phyloP scores from a whole-genome alignment of 2,113 vertebrate species.

The Paramisgurnus dabryanus region DNA sequence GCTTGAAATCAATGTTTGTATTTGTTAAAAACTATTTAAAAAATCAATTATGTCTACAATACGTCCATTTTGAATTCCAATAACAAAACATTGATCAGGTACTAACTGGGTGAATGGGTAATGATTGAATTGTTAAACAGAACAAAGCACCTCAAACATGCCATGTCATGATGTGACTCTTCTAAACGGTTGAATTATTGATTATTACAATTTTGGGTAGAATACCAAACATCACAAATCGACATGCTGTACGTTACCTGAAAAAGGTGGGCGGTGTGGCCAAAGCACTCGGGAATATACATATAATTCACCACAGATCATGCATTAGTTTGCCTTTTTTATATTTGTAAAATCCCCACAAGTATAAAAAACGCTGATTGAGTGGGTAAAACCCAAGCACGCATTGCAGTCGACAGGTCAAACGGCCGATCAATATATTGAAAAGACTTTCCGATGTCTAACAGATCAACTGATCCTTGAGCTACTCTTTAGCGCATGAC shows the following conservation, averaged over 20 bases:
- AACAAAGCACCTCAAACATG: not conserved
- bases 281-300: not conserved
- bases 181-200: not conserved
- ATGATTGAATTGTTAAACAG: constrained; percentile 19
- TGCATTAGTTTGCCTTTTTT: not conserved
- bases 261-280: not conserved
- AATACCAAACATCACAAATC: not conserved
- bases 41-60: not conserved
- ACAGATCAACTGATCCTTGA: constrained; percentile 35
- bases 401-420: constrained; percentile 34
- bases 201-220: not conserved
- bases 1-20: not conserved
- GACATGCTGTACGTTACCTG: not conserved
- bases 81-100: constrained; percentile 13
- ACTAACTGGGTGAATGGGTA: not conserved
- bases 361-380: not conserved
- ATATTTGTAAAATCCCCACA: constrained; percentile 1
- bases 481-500: constrained; percentile 14
- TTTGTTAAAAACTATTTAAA: not conserved
- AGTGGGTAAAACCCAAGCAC: not conserved
- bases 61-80: not conserved
- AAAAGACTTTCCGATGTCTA: constrained; percentile 41
- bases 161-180: not conserved
- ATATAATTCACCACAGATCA: not conserved
- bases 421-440: constrained; percentile 48